Evolutionary conservation across 2,888 invertebrate genomes (phyloP).

Genomic region (Drosophila barbarae): DNA sequence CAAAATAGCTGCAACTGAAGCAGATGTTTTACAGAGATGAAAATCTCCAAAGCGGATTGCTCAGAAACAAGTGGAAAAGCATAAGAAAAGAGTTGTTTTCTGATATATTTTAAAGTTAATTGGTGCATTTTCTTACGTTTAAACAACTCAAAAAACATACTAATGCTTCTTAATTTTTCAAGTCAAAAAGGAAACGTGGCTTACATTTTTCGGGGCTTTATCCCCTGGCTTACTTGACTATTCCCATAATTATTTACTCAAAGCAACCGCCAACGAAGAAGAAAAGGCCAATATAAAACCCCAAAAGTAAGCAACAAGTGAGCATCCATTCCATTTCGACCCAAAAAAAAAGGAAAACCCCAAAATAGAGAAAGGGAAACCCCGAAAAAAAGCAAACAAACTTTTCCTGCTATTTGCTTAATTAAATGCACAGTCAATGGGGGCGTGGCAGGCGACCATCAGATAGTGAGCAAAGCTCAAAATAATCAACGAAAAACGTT

Average conservation of each 20-base stretch:
- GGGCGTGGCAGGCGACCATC: constrained; percentile 40
- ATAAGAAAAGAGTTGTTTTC: not conserved
- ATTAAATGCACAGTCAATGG: constrained; percentile 61
- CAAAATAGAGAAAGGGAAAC: constrained; percentile 22
- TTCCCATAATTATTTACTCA: constrained; percentile 24
- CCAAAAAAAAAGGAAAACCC: constrained; percentile 24
- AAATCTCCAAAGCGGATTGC: constrained; percentile 6
- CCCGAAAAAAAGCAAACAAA: constrained; percentile 22
- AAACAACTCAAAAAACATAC: not conserved
- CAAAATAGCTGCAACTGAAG: not conserved
- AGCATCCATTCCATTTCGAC: constrained; percentile 22
- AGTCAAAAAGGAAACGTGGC: not conserved
- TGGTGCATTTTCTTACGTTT: not conserved
- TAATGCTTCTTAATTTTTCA: not conserved
- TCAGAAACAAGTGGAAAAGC: not conserved
- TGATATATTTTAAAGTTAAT: not conserved
- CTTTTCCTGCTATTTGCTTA: constrained; percentile 65
- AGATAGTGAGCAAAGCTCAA: constrained; percentile 45
- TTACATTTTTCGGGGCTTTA: not conserved
- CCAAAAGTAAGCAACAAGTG: constrained; percentile 53
- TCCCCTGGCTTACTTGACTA: constrained; percentile 2
- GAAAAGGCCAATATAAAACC: constrained; percentile 10
- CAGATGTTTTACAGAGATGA: constrained; percentile 1
- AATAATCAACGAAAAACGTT: constrained; percentile 28
- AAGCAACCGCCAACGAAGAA: constrained; percentile 20